phyloP scores from a whole-genome alignment of 2,113 vertebrate genomes.

The Piprites chloris region DNA sequence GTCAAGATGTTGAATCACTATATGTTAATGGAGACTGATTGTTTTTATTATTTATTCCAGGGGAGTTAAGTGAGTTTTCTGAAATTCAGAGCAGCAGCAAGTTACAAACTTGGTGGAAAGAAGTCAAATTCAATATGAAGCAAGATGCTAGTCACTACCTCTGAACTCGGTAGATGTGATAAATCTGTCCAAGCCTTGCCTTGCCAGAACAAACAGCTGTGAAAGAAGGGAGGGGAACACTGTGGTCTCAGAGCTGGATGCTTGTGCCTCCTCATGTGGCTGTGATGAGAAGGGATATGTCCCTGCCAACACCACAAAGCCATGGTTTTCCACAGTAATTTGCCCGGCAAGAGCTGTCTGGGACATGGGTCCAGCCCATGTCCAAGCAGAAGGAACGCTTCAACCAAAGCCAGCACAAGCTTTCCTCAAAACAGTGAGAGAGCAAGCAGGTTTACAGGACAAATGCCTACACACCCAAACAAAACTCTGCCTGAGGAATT shows the following conservation, averaged over 20 bases:
- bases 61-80: neutral
- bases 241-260: neutral
- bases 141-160: neutral
- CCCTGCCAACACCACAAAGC: neutral
- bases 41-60: neutral
- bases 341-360: neutral
- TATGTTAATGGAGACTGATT: neutral
- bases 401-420: neutral
- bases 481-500: neutral
- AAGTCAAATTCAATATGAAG: neutral
- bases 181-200: neutral
- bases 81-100: neutral
- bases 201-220: neutral
- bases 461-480: neutral
- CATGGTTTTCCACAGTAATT: neutral
- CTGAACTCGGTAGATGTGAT: neutral
- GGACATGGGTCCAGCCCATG: fast-evolving
- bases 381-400: neutral
- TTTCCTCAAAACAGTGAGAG: neutral
- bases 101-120: neutral
- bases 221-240: neutral
- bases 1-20: neutral
- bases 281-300: neutral
- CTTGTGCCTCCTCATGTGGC: fast-evolving
- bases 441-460: neutral